Conservation (phyloP, 2,113 vertebrate genomes). For the Drymodes brunneopygia region DNA sequence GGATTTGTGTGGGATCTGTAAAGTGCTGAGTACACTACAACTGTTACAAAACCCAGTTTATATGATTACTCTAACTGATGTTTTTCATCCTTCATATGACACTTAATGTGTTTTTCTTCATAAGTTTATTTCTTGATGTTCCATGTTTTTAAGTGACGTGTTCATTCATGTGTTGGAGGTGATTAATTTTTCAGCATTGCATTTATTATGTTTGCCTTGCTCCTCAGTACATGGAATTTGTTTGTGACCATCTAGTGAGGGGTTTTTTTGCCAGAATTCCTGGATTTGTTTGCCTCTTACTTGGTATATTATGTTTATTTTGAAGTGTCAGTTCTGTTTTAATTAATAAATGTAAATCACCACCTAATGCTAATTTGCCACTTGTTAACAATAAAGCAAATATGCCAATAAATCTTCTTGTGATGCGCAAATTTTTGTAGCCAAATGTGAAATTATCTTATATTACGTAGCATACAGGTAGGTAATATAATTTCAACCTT, state of each 20-base stretch:
- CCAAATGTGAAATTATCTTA: not conserved
- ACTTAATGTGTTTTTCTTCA: not conserved
- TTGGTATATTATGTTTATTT: not conserved
- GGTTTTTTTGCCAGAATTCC: not conserved
- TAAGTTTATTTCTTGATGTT: conserved; percentile 32
- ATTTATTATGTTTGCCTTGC: conserved; percentile 25
- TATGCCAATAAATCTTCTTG: not conserved
- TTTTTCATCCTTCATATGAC: not conserved
- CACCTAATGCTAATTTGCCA: not conserved
- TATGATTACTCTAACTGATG: not conserved
- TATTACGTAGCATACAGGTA: not conserved
- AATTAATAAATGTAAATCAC: conserved; percentile 12
- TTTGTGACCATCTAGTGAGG: not conserved
- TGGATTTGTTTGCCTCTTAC: not conserved
- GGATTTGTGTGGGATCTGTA: not conserved
- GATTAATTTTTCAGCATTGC: not conserved
- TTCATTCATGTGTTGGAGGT: not conserved
- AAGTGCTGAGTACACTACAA: not conserved
- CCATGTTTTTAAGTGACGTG: not conserved
- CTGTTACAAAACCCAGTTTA: not conserved
- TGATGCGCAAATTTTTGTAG: not conserved
- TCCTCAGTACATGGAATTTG: not conserved
- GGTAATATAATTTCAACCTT: not conserved
- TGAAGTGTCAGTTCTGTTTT: not conserved
- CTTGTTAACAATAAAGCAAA: conserved; percentile 48